A percentile compares a stretch with the other conserved stretches of the same genome.
phyloP scores from a whole-genome alignment of 2,113 vertebrate genomes.

The Tautogolabrus adspersus region DNA sequence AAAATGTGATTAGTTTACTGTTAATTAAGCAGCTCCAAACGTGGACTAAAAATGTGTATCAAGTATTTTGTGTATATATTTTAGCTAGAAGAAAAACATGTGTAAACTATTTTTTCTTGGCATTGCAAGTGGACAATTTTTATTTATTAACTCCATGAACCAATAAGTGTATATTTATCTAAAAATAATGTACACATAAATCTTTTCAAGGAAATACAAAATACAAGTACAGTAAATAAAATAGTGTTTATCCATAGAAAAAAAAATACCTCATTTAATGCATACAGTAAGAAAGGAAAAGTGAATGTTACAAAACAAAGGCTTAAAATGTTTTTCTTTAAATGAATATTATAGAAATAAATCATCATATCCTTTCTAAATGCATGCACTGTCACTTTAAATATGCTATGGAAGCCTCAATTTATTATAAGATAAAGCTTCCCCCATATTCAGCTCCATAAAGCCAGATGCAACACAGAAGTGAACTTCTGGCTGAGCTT shows the following conservation, averaged over 20 bases:
- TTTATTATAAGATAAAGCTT: slow-evolving; percentile 30
- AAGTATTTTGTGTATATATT: no score
- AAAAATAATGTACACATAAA: background rate
- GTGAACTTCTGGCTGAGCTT: slow-evolving; percentile 51
- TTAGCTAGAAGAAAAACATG: no score
- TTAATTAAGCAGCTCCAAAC: no score
- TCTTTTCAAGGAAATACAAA: slow-evolving; percentile 1
- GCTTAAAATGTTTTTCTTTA: slow-evolving; percentile 36
- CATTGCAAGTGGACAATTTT: no score
- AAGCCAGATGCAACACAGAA: slow-evolving; percentile 23
- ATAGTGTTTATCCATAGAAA: slow-evolving; percentile 77
- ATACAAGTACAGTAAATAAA: slow-evolving; percentile 68
- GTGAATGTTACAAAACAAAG: slow-evolving; percentile 54
- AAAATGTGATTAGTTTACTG: no score
- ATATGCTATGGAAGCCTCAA: slow-evolving; percentile 16
- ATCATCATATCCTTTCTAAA: slow-evolving; percentile 55
- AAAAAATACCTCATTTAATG: slow-evolving; percentile 55
- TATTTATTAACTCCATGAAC: background rate
- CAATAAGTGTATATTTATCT: background rate
- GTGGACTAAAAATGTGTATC: no score
- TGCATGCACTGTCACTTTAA: slow-evolving; percentile 72
- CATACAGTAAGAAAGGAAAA: slow-evolving; percentile 58
- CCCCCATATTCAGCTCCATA: slow-evolving; percentile 33
- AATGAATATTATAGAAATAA: slow-evolving; percentile 45
- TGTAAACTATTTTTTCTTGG: no score